Base-by-base conservation (phyloP, 1,140 invertebrate species). In the Drosophila dunni region DNA sequence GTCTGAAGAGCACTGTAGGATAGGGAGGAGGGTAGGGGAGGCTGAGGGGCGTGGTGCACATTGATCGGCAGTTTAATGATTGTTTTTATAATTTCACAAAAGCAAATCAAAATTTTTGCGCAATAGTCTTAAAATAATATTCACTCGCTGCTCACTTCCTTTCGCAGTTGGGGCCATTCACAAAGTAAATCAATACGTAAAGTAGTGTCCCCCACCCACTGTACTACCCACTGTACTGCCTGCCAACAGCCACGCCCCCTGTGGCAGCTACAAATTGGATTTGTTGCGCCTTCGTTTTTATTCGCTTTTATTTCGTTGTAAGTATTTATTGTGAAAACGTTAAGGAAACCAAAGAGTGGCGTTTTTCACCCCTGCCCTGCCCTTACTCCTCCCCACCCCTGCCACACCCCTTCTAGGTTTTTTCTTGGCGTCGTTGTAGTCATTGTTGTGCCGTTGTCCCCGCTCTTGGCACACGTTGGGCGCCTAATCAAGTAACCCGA, bases 401-500 rank as follows among this genome's bases (percentile, higher is more conserved):
- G 9, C 24, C 50, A 15, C 24, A 56, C n/a, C 7, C 15, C 13
- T 40, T 13, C 17, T 13, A 44, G 17, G 8, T 60, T 17, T 24
- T 24, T 73, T 68, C 24, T 54, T 61, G 36, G 60, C 67, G 45
- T 54, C 53, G 58, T 40, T 10, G 42, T 65, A 44, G n/a, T 54
- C 68, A 38, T 71, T 63, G 61, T 24, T 11, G 57, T 63, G 34
- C 46, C 50, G 46, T 13, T 11, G 56, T 63, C 54, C 53, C 42
- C 62, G 15, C 38, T 57, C 57, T 73, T 76, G 66, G 69, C 83
- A 88, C 72, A 79, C 83, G 63, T 54, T 64, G 60, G 45, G 11
- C 69, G 81, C 84, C 84, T 88, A 88, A 88, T 88, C 84, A 88
- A 88, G 84, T 84, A 88, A 88, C 84, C 84, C 84, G 74, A 88